Evolutionary conservation across 2,797 vertebrate species (phyloP), one percentile per base, ranked within the genome.

Genomic region (Gymnodraco acuticeps): DNA sequence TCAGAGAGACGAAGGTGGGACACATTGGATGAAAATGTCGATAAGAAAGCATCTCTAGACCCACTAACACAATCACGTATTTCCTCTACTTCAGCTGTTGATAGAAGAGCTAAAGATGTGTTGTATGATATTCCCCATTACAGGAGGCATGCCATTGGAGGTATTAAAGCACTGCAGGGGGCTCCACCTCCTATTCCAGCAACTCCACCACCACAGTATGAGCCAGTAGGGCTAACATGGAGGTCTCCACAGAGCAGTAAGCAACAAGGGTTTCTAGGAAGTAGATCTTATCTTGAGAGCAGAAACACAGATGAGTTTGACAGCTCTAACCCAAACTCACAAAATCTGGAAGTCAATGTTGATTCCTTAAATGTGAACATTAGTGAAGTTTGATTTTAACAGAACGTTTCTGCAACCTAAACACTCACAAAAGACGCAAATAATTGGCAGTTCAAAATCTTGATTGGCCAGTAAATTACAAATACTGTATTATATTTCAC

Each of bases 241-340:
- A 70, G 64, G 20, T 87, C 85, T 62, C 71, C 73, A 51, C 76
- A 73, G 41, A 86, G 80, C 17, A 82, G 48, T 56, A 73, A 68
- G 48, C 89, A 78, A 71, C 77, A 82, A 42, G 83, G 70, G 17
- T 67, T 75, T 11, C 77, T 69, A 56, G 56, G 68, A n/a, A 73
- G 67, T 2, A 77, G 38, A 63, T 67, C 84, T 54, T 84, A 91
- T 81, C 63, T 89, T 51, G 92, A 83, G 72, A 92, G 67, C 71
- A 87, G 66, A 77, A 89, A 77, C 4, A 93, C 92, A 78, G 87
- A 93, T 66, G 81, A 78, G 58, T 92, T 93, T 64, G 64, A 60
- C 51, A 65, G 17, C n/a, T 45, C 31, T 10, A 78, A 66, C 3
- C 45, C 68, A 1, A 52, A 70, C 1, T 41, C 51, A 51, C 20